Evolutionary conservation across 35 echinoderm and acorn worm species (phyloP), one percentile per base, ranked within the genome.

Genomic region (Stichopus chloronotus): DNA sequence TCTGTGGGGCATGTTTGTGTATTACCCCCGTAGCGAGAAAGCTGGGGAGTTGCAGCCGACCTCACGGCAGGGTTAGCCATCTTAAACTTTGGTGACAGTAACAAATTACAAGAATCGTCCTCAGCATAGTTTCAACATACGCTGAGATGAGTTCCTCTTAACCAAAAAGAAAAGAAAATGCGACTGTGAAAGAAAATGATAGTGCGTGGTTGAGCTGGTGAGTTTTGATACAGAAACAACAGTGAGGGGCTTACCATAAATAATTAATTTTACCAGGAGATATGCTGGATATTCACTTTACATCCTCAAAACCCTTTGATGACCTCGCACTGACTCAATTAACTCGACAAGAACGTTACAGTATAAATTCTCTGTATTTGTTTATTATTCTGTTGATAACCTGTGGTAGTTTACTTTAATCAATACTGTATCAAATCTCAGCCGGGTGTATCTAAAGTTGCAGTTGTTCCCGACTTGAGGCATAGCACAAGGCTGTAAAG

Each of bases 21-120:
- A 83, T 83, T 83, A 83, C 80, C 80, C 80, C 80, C 80, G 55
- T 83, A 83, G 80, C 80, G 80, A 83, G 80, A 83, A 83, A 83
- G 80, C 55, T 56, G 80, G 80, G 80, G 80, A 83, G 80, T 6
- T 65, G 80, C 80, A 56, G 80, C n/a, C 13, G 9, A 56, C 43
- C 55, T 43, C 80, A 52, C 55, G 25, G 80, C 52, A 43, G 80
- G 52, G 80, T 65, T 43, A 83, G 80, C 52, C 11, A n/a, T 52
- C 53, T 83, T 55, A 52, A 43, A 10, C 19, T 83, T 83, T 17
- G 53, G 80, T 55, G 80, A 83, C 80, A 83, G 80, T 83, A 83
- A 83, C 80, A 83, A 83, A 83, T 83, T 56, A 65, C 61, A 11
- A 65, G 61, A 11, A 65, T 65, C 61, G 19, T 19, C 19, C 4